These are phyloP conservation scores for Scalopus aquaticus DNA, from an alignment of 2,113 vertebrate genomes.

Conservation along the genomic window DNA sequence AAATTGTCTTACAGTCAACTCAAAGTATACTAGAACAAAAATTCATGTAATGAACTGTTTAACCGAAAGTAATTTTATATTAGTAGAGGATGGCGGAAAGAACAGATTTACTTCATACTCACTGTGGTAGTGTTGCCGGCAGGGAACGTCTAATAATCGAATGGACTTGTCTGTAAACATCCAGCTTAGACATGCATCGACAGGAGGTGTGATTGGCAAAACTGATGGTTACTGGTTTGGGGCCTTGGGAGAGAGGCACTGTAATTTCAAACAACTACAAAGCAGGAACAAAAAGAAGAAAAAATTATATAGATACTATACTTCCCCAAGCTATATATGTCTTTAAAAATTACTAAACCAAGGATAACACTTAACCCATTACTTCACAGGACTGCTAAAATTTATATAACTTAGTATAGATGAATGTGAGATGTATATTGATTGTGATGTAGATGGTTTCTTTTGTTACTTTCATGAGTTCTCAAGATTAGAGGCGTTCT, in stretches of 20 bases:
- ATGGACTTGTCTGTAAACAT: slow-evolving; percentile 96
- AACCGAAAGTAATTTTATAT: not conserved
- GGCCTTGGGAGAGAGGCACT: slow-evolving; percentile 93
- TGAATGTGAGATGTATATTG: not conserved
- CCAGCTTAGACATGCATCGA: slow-evolving; percentile 96
- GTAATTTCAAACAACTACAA: slow-evolving; percentile 97
- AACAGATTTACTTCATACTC: slow-evolving; percentile 81
- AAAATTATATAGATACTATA: not conserved
- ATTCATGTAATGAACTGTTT: not conserved
- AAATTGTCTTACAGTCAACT: not conserved
- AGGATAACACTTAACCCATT: not conserved
- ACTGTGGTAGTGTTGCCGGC: slow-evolving; percentile 89
- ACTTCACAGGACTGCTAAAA: not conserved
- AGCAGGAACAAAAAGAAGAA: slow-evolving; percentile 71
- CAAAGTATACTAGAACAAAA: not conserved
- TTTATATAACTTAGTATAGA: not conserved
- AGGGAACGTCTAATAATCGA: slow-evolving; percentile 96
- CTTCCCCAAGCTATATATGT: not conserved
- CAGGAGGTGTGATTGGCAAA: slow-evolving; percentile 98
- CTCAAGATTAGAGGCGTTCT: not conserved
- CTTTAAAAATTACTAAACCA: not conserved
- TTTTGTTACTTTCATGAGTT: not conserved
- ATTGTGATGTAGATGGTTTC: not conserved
- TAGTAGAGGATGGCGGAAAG: slow-evolving; percentile 24
- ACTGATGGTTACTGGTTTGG: slow-evolving; percentile 95